These are phyloP conservation scores for Cyanoliseus patagonus DNA, from an alignment of 2,113 vertebrate species.

Conservation along the genomic window DNA sequence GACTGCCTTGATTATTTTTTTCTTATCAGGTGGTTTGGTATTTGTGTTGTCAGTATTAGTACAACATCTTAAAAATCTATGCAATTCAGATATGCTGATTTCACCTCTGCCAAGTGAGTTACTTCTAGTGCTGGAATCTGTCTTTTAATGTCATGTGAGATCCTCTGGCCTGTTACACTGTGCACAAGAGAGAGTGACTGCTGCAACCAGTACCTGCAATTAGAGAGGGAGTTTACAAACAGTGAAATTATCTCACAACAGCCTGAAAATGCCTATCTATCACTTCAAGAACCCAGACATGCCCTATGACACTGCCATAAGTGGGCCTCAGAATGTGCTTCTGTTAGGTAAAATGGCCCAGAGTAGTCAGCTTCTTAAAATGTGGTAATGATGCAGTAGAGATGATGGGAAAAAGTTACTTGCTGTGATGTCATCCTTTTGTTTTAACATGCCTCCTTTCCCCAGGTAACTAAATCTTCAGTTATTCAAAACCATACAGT, in stretches of 20 bases:
- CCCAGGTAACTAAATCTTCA: not conserved
- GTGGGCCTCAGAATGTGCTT: not conserved
- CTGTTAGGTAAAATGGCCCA: not conserved
- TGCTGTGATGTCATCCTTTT: not conserved
- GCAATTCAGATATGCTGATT: not conserved
- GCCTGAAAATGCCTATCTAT: not conserved
- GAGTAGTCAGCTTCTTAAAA: not conserved
- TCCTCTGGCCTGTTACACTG: not conserved
- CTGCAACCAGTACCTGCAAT: not conserved
- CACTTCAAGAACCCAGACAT: not conserved
- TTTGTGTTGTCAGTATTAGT: not conserved
- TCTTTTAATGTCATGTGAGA: not conserved
- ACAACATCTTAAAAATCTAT: not conserved
- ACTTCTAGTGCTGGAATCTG: not conserved
- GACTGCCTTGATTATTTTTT: not conserved
- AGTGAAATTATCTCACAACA: not conserved
- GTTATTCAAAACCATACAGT: not conserved
- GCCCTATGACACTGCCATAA: not conserved
- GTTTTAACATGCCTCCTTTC: not conserved
- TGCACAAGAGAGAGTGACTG: not conserved
- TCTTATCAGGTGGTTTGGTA: not conserved
- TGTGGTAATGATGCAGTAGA: not conserved
- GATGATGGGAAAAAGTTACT: not conserved
- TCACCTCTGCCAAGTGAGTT: not conserved
- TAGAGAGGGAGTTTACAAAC: not conserved